Base-by-base conservation (phyloP, 2,797 vertebrate species). In the Perdix hodgsoniae region DNA sequence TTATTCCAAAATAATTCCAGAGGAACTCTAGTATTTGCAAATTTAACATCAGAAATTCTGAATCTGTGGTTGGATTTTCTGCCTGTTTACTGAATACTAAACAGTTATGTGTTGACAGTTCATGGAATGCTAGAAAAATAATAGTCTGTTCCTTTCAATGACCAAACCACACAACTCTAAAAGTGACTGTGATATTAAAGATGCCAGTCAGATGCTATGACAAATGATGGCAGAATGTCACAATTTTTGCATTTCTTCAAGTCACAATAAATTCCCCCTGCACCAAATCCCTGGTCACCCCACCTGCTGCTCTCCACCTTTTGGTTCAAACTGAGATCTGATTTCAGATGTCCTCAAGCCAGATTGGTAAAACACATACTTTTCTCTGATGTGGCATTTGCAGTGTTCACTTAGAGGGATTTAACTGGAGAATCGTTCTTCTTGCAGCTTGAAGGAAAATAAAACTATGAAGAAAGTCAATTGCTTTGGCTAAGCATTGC, bases 331-430 rank as follows among this genome's bases (percentile, higher is more conserved):
- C 57, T 33, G 57, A 71, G 33, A n/a, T 52, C 71, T 83, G 69
- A 49, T 92, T 87, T 92, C 63, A 86, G 93, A 91, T 59, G 33
- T 73, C 35, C 60, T 69, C 61, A 74, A 77, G 17, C 47, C 52
- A 70, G 47, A 71, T 60, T 70, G 35, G 60, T 52, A 78, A 88
- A 91, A 92, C 23, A 76, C 31, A 63, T 4, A 26, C 8, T 88
- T 92, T 91, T 66, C 80, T 91, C 85, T 86, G 40, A 74, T 69
- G 26, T 85, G 88, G 54, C 88, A 74, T 86, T 90, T 86, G 76
- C 23, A 61, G 27, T 64, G 70, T 54, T 86, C 17, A 7, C 92
- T 86, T 64, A 54, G 18, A 31, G 39, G 21, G 19, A 81, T 71
- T 92, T 56, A 70, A 94, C 78, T 39, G 40, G 29, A 95, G 5